Base-by-base conservation (phyloP, 2,888 invertebrate genomes). In the Diaperis boleti region DNA sequence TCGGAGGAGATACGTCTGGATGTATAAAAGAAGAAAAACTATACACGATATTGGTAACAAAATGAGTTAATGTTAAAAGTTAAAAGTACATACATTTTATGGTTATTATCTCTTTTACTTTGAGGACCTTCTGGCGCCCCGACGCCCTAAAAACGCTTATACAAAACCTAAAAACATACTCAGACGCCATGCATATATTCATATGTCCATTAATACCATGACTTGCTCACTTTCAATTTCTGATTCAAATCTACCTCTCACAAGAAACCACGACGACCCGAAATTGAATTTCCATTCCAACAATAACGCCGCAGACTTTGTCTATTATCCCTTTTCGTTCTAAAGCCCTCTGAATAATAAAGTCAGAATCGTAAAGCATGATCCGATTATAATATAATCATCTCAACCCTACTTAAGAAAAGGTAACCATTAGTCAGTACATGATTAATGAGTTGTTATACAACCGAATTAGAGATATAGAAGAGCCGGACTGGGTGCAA, bases 321-420 rank as follows among this genome's bases (percentile, higher is more conserved):
- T 7, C 47, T 15, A 31, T 47, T 31, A 29, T 47, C 33, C 14
- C 31, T 15, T 15, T 49, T 14, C 15, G 29, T 6, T 49, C 13
- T 33, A 20, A 42, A 42, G 18, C 8, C 20, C 10, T 31, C 29
- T 37, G 20, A 35, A 50, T 50, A 50, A 50, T 20, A 50, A 37
- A 37, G 22, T 22, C 33, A 20, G 54, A 41, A 54, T 41, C 29
- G 11, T 29, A 42, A 41, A 29, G n/a, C 49, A 31, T 41, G 52
- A 62, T 62, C 57, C 62, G 62, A 62, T 62, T 62, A 62, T 57
- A 62, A 56, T 62, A 56, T 62, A 62, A 62, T 62, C 62, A 57
- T 42, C 57, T 57, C 33, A 56, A 52, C 50, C 41, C 50, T 57
- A 15, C 45, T 56, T 49, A 50, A 57, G 37, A 50, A 62, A 49